Base-by-base conservation (phyloP, 2,888 invertebrate species). In the Sthenelais limicola region DNA sequence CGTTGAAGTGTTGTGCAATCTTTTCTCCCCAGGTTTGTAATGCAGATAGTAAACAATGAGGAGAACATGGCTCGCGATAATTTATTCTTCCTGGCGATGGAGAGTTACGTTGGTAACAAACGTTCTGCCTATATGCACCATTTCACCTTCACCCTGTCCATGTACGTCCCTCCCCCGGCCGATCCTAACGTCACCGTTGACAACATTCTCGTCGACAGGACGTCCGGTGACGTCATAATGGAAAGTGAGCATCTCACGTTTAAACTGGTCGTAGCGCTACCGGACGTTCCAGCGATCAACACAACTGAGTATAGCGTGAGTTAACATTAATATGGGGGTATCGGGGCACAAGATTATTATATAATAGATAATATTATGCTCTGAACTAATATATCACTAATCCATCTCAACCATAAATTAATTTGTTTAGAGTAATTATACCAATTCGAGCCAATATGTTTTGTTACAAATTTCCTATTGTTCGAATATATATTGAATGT, bases 101-200 rank as follows among this genome's bases (percentile, higher is more conserved):
- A 26, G 2, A 71, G 74, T 28, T 81, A 76, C 71, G 76, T 81
- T 21, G 81, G 82, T 9, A 76, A 80, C 77, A 79, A 77, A 73
- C 71, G 73, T 18, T 54, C 78, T 0, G 73, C 81, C 4, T 82
- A 82, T 69, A 79, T 78, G 0, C 77, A 78, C 51, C 43, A 35
- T 5, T 54, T 82, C 18, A 73, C 67, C 21, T 68, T 82, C 30
- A 38, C 48, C 9, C 49, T 81, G 54, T 38, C 62, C 4, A 47
- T 74, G 24, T 70, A 73, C 1, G 18, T 72, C 21, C 73, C 73
- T 2, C 26, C 51, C 15, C 15, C n/a, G 21, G 15, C 38, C 9
- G 68, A n/a, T 18, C 26, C 24, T 21, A 47, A 49, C 32, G 48
- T 35, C 18, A 70, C 48, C 47, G 54, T 26, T 15, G 43, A 28